phyloP scores from a whole-genome alignment of 2,113 vertebrate genomes.

The Chloropsis cyanopogon region DNA sequence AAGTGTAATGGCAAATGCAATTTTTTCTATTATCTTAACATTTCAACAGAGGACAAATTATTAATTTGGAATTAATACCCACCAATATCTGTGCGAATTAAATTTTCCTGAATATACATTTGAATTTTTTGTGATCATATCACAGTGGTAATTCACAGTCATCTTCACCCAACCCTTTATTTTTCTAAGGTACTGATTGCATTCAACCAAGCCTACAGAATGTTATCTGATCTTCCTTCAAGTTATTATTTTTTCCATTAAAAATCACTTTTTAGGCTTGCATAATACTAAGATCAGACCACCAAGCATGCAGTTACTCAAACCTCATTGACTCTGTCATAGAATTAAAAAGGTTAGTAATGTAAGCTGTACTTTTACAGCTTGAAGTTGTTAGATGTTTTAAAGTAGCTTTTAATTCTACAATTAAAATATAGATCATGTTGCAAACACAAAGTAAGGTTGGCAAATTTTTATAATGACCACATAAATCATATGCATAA shows the following conservation, averaged over 20 bases:
- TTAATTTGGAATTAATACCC: neutral
- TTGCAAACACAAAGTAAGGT: neutral
- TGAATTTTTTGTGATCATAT: neutral
- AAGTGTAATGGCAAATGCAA: neutral
- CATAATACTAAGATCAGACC: neutral
- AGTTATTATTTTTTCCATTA: neutral
- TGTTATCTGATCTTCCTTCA: neutral
- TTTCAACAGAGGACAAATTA: neutral
- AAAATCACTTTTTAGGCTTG: neutral
- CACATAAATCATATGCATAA: neutral
- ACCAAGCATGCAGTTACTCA: neutral
- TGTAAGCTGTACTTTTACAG: neutral
- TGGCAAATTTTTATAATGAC: conserved; percentile 4
- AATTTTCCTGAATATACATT: neutral
- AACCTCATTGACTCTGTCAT: neutral
- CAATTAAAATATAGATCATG: neutral
- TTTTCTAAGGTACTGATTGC: neutral
- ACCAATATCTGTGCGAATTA: neutral
- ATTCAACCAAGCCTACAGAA: neutral
- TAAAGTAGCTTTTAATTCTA: neutral
- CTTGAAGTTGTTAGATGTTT: neutral
- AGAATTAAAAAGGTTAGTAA: neutral
- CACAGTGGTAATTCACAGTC: neutral
- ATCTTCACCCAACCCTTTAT: neutral
- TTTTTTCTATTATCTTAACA: neutral